Evolutionary conservation across 2,797 vertebrate genomes (phyloP).

Genomic region (Sebastes oblongus): DNA sequence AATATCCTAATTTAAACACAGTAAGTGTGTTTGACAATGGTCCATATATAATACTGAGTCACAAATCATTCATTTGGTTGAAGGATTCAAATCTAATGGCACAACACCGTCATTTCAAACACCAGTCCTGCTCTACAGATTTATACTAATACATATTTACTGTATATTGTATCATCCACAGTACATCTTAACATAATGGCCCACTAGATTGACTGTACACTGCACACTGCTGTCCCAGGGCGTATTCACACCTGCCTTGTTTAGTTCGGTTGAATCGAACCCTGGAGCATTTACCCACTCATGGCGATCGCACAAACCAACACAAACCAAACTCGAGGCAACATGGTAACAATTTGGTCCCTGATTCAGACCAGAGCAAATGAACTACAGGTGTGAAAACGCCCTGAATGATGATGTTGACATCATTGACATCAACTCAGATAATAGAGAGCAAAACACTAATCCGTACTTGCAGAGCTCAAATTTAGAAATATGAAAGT

Average conservation of each 20-base stretch:
- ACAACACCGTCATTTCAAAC: neutral
- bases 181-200: neutral
- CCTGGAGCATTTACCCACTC: no score
- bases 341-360: no score
- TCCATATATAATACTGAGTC: neutral
- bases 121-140: neutral
- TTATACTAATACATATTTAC: neutral
- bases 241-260: no score
- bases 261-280: no score
- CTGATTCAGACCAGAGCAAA: no score
- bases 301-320: no score
- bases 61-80: neutral
- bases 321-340: no score
- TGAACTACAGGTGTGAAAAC: no score
- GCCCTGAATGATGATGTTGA: neutral
- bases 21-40: neutral
- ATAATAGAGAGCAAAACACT: neutral
- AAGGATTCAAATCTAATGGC: neutral
- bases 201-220: neutral
- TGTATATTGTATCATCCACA: neutral
- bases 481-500: no score
- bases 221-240: no score
- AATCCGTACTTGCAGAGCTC: neutral
- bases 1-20: neutral
- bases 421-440: neutral